These are phyloP conservation scores for Lophura nycthemera DNA, from an alignment of 2,113 vertebrate genomes.

Conservation along the genomic window DNA sequence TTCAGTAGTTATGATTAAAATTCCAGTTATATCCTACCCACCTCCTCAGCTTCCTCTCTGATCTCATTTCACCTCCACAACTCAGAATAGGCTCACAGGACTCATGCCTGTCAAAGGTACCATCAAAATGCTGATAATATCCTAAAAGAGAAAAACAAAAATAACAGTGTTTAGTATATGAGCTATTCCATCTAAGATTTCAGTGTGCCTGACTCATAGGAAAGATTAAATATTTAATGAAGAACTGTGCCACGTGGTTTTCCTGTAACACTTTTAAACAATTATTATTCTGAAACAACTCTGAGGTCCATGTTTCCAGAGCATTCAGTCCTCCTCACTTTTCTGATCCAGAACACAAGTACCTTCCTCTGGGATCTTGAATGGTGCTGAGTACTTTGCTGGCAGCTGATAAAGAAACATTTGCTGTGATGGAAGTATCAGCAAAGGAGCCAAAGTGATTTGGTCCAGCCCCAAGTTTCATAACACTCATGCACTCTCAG, in stretches of 20 bases:
- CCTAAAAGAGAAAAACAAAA: background rate
- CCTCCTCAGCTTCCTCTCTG: background rate
- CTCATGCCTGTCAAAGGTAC: background rate
- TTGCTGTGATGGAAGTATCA: background rate
- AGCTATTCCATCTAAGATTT: background rate
- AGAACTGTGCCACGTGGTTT: accelerated
- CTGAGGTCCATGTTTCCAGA: background rate
- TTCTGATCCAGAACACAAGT: background rate
- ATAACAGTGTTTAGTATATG: background rate
- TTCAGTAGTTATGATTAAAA: background rate
- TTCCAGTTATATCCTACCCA: background rate
- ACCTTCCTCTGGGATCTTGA: background rate
- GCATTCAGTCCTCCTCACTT: background rate
- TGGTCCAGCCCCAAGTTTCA: background rate
- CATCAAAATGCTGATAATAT: background rate
- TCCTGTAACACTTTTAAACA: background rate
- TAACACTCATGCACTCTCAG: background rate
- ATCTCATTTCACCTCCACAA: background rate
- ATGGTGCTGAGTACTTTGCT: background rate
- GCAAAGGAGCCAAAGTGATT: background rate
- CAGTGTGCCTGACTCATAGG: background rate
- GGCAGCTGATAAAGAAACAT: background rate
- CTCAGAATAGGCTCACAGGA: background rate
- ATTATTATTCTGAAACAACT: background rate
- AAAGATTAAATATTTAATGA: background rate